Evolutionary conservation across 2,113 vertebrate genomes (phyloP).

Genomic region (Cavia porcellus): DNA sequence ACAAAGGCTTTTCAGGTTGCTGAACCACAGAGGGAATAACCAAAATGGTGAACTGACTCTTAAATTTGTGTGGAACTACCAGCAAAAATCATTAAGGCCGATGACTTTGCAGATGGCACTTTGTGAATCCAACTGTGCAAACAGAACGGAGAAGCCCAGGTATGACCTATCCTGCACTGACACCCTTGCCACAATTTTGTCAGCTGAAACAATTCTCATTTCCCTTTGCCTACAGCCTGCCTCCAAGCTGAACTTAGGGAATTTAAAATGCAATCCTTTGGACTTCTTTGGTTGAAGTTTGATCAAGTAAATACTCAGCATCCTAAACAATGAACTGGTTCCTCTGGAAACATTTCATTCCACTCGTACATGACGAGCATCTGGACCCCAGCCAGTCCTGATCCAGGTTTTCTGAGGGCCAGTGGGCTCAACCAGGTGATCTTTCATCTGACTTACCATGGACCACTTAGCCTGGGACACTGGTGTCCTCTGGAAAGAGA

Average conservation of each 20-base stretch:
- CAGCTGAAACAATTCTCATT: not conserved
- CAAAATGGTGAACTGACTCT: not conserved
- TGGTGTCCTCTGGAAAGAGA: slow-evolving; percentile 67
- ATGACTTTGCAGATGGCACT: not conserved
- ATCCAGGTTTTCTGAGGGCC: slow-evolving; percentile 37
- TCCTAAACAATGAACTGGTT: slow-evolving; percentile 72
- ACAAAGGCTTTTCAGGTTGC: not conserved
- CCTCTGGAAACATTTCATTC: slow-evolving; percentile 79
- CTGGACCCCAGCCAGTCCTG: slow-evolving; percentile 65
- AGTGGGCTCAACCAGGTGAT: slow-evolving; percentile 37
- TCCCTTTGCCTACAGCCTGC: not conserved
- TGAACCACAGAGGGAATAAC: not conserved
- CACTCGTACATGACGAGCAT: slow-evolving; percentile 59
- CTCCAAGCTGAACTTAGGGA: not conserved
- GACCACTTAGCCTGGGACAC: slow-evolving; percentile 67
- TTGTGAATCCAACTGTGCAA: not conserved
- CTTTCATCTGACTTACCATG: slow-evolving; percentile 61
- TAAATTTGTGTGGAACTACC: not conserved
- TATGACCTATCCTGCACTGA: not conserved
- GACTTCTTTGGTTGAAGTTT: slow-evolving; percentile 61
- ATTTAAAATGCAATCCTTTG: slow-evolving; percentile 58
- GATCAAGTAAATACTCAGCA: slow-evolving; percentile 80
- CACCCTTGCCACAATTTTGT: not conserved
- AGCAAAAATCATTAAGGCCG: not conserved
- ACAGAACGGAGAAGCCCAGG: no score